Base-by-base conservation (phyloP, 1,140 invertebrate species). In the Neocloeon triangulifer region DNA sequence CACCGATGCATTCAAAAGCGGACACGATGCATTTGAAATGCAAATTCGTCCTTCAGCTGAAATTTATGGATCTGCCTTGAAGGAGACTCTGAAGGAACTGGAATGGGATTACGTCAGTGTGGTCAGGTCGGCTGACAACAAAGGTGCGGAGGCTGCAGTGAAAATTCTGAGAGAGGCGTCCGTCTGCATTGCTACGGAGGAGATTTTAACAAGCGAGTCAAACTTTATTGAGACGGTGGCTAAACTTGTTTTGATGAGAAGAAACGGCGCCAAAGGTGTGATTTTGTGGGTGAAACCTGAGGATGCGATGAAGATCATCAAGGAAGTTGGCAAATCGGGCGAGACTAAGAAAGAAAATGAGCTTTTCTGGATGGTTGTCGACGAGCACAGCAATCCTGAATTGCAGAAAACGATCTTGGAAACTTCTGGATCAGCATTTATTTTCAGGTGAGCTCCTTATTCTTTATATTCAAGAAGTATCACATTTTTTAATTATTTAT, bases 61-160 rank as follows among this genome's bases (percentile, higher is more conserved):
- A n/a, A n/a, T n/a, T n/a, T n/a, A n/a, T n/a, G n/a, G n/a, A n/a
- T n/a, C n/a, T n/a, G 49, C 45, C 4, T 41, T 48, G 7, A 37
- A 45, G 2, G 38, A 46, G 33, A 37, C 51, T 1, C 38, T 61
- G 23, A 41, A 46, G 4, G 40, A 47, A 18, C 36, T 56, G 4
- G 39, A 48, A 2, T 58, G 56, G 56, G 41, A 47, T 17, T 51
- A 50, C 31, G 41, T 58, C n/a, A 40, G 48, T 20, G 30, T 53
- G 2, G 46, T 61, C 1, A 47, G 53, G 32, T 40, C 46, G 4
- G 36, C 45, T 6, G 44, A 45, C 18, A 39, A 37, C 7, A 9
- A 34, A 4, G 45, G 49, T 32, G 48, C 46, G 10, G 26, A 25
- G 23, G 34, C 38, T 12, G 45, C 41, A 4, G 44, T 43, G 9